Percentiles rank a stretch among this genome's conserved stretches.
phyloP scores from a whole-genome alignment of 2,888 invertebrate species.

The Aspidapion aeneum region DNA sequence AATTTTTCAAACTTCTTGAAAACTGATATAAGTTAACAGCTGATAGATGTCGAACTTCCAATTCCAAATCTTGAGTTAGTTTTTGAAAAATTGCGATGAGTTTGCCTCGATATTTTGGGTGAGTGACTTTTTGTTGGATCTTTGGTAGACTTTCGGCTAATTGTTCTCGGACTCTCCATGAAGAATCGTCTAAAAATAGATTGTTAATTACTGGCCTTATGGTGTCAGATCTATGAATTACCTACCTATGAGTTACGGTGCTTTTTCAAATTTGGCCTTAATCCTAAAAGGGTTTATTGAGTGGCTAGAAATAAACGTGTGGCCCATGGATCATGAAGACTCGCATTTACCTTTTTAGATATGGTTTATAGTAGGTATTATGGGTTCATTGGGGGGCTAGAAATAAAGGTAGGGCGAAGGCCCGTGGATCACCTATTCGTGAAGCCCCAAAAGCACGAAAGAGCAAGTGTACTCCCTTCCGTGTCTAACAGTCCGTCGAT shows the following conservation, averaged over 20 bases:
- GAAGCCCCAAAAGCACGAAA: too few relatives aligned
- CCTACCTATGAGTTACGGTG: constrained; percentile 4
- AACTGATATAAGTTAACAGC: constrained; percentile 37
- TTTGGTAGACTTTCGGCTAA: constrained; percentile 35
- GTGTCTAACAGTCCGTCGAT: too few relatives aligned
- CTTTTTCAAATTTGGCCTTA: too few relatives aligned
- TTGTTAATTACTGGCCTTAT: constrained; percentile 22
- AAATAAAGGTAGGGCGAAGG: too few relatives aligned
- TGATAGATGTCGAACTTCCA: constrained; percentile 36
- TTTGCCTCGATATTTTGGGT: constrained; percentile 31
- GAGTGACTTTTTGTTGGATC: constrained; percentile 33
- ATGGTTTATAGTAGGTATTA: too few relatives aligned
- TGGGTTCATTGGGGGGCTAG: too few relatives aligned
- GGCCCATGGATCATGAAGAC: too few relatives aligned
- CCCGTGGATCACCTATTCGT: too few relatives aligned
- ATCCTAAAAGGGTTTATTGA: too few relatives aligned
- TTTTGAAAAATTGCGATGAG: constrained; percentile 37
- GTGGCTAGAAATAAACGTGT: too few relatives aligned
- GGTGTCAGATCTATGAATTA: constrained; percentile 11
- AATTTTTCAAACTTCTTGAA: constrained; percentile 32
- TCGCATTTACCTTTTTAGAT: too few relatives aligned
- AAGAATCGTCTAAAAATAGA: constrained; percentile 36
- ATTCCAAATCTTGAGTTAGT: constrained; percentile 36
- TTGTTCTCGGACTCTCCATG: constrained; percentile 40
- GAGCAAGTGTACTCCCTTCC: too few relatives aligned